Evolutionary conservation across 2,797 vertebrate species (phyloP), one percentile per base, ranked within the genome.

Genomic region (Microchirus variegatus): DNA sequence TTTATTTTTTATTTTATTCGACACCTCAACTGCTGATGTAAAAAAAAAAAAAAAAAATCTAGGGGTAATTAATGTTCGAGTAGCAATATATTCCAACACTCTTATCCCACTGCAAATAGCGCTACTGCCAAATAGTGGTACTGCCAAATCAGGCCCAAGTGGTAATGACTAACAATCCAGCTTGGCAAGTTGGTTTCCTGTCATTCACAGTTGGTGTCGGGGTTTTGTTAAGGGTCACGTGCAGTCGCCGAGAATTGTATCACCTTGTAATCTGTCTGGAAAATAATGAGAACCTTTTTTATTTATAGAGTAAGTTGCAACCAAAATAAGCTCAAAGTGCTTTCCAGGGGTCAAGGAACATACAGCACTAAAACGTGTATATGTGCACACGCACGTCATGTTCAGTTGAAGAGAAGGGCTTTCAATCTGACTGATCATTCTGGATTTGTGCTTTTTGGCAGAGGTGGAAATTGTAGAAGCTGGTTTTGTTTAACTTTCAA

Each of bases 71-170:
- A 53, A 74, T 79, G 79, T 63, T 19, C 61, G 57, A 35, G 42
- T 38, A 63, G 70, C 55, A 35, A 71, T 75, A 76, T 54, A 70
- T 77, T 73, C 75, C 53, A 77, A 73, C 67, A 66, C 47, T 49
- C 48, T 53, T 47, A 61, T 78, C 71, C 64, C 60, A 52, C 48
- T 61, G 78, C 55, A 78, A 46, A 74, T 64, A 57, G 11, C 13
- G 13, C 4, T 41, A n/a, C n/a, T n/a, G n/a, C n/a, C n/a, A n/a
- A n/a, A n/a, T 13, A 41, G 16, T 56, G 43, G 5, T 5, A 8
- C 57, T 46, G 83, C 76, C 79, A 87, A 85, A 41, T 63, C 57
- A 83, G 86, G 75, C 78, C 78, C 76, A 63, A 62, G 65, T 66
- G 57, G 16, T 47, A 74, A 59, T 48, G 52, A 59, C 42, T 57